Base-by-base conservation (phyloP, 1,140 invertebrate species). In the Pogonus chalceus region DNA sequence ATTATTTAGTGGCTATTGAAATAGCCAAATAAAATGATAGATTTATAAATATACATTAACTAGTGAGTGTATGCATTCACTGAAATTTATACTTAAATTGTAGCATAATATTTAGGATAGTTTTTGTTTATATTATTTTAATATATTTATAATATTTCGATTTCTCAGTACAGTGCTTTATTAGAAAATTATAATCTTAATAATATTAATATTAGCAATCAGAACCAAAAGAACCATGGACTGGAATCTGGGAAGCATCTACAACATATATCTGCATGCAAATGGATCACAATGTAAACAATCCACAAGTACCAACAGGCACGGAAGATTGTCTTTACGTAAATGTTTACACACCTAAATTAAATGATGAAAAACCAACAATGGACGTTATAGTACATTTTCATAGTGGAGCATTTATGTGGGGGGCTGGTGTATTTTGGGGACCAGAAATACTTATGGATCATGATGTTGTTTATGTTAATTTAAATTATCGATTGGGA, bases 261-360 rank as follows among this genome's bases (percentile, higher is more conserved):
- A 23, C 9, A 14, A n/a, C 18, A 12, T n/a, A 20, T 21, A 4
- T 24, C 39, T 51, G 48, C 22, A 23, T 37, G 21, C 35, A 55
- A 46, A 9, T 20, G 18, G 35, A 23, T 23, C 49, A 23, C 1
- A 4, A 9, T 7, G 7, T 16, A 7, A 43, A 16, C 4, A 9
- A 43, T 43, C 18, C 26, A n/a, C n/a, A n/a, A n/a, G n/a, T n/a
- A n/a, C 3, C 18, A 10, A 16, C 9, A 53, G 77, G 77, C 10
- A 68, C 73, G 22, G 86, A 88, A 64, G 82, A 88, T 62, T 87
- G 85, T 62, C 69, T 88, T 0, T 78, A 80, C 51, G 64, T 88
- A 1, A 85, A 86, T 49, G 76, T 89, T 12, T 85, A 85, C 61
- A 77, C 76, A 2, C 82, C 83, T 1, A 21, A 3, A 4, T 4